Base-by-base conservation (phyloP, 2,113 vertebrate genomes). In the Numida meleagris region DNA sequence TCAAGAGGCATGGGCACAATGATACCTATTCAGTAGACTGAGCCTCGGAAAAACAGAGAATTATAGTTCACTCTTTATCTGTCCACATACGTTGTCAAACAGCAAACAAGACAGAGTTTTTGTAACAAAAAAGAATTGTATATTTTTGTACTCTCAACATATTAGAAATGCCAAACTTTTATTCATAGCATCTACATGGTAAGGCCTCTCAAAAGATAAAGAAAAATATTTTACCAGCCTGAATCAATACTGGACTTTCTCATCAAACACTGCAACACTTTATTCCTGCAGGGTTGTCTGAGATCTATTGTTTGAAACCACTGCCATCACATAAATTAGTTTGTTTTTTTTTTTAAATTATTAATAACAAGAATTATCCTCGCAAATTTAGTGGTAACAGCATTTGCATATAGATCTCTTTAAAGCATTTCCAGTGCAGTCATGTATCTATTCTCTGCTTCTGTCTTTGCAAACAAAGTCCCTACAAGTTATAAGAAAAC, bases 11-110 rank as follows among this genome's bases (percentile, higher is more conserved):
- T 1, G 10, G 58, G 82, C 50, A 95, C 93, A 95, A 94, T 86
- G 91, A 91, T 85, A 96, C 78, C 94, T 89, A 96, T 94, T 96
- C 94, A 96, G 87, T 12, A 94, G 84, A 17, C 62, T 9, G 16
- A 84, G 62, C 12, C 84, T 76, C 95, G 88, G 91, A 87, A 94
- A 96, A 94, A 82, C 21, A 89, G 31, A 43, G 70, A 93, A 82
- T 82, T 91, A 73, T 14, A 85, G n/a, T 92, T 58, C 50, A 45
- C 70, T 82, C n/a, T 55, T 85, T 85, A 71, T 93, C 27, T 94
- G 88, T 45, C 87, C 70, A 79, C 58, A 58, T 13, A 82, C 62
- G 34, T 62, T 88, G 82, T 93, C 55, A 53, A 80, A 90, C 34
- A 91, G 67, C 59, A 85, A 86, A 70, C 0, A 1, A 90, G 92